These are phyloP conservation scores for Dascillus cervinus DNA, from an alignment of 2,888 invertebrate genomes.

Conservation along the genomic window DNA sequence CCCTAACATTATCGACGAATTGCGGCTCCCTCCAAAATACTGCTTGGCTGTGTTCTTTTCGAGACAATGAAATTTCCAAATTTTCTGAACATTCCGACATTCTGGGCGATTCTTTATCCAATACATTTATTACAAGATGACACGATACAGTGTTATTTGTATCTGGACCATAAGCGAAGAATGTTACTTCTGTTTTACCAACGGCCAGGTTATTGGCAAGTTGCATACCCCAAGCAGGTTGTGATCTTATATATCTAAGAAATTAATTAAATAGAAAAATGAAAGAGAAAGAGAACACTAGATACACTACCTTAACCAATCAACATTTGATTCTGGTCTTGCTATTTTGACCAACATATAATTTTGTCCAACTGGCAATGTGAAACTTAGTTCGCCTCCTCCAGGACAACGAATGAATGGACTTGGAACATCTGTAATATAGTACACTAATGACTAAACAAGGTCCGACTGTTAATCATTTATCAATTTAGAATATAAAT, in stretches of 20 bases:
- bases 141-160: slow-evolving; percentile 51
- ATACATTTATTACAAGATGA: slow-evolving; percentile 51
- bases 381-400: slow-evolving; percentile 47
- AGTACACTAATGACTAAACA: no score
- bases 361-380: slow-evolving; percentile 45
- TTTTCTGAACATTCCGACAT: slow-evolving; percentile 54
- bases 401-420: slow-evolving; percentile 58
- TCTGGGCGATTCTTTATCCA: slow-evolving; percentile 50
- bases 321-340: slow-evolving; percentile 56
- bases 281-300: slow-evolving; percentile 6
- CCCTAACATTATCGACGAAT: slow-evolving; percentile 51
- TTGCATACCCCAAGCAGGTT: slow-evolving; percentile 55
- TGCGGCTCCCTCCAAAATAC: slow-evolving; percentile 59
- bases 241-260: slow-evolving; percentile 50
- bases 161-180: slow-evolving; percentile 50
- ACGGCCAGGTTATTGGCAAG: slow-evolving; percentile 51
- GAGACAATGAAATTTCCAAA: slow-evolving; percentile 49
- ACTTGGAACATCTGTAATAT: slow-evolving; percentile 36
- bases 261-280: slow-evolving; percentile 2
- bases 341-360: slow-evolving; percentile 46
- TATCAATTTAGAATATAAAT: no score
- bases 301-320: slow-evolving; percentile 49
- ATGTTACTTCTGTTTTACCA: slow-evolving; percentile 52
- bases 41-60: slow-evolving; percentile 47
- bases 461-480: no score